Base-by-base conservation (phyloP, 2,888 invertebrate genomes). In the Hypsopygia costalis region DNA sequence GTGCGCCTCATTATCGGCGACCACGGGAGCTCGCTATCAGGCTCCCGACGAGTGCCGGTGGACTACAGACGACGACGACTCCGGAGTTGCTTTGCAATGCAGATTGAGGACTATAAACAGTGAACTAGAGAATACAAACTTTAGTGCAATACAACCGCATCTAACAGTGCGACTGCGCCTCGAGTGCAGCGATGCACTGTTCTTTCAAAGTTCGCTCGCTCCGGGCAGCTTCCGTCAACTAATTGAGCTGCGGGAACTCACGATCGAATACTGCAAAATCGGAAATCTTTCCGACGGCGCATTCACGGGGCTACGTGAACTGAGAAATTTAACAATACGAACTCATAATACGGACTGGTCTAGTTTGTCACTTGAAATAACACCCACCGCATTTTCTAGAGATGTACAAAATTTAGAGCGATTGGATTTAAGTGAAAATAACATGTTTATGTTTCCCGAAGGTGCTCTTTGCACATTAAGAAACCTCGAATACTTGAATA, bases 321-420 rank as follows among this genome's bases (percentile, higher is more conserved):
- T 96, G 47, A 90, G 94, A 53, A 94, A 95, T 72, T 88, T 96
- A 43, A 95, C 95, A 32, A 91, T 96, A 51, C 91, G 94, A 61
- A 95, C 95, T 36, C 94, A 95, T 81, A 95, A 95, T 79, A 94
- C 94, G 30, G 94, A 95, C 69, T 95, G 95, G 94, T 93, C 94
- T 29, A 92, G 94, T 37, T 94, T 95, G 92, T 92, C 94, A 39
- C 88, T 95, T 47, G 94, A 95, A 69, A 91, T 95, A 47, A 93
- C 94, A 29, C 90, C 92, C 9, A 92, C 93, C 38, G 94, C 94
- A 28, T 94, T 95, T 72, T 92, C 92, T 46, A 92, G 93, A 59
- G 94, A 94, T 61, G 90, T 95, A 10, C 91, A 91, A 50, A 91
- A 93, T 52, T 82, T 95, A 46, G 94, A 94, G 71, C 90, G 93